Base-by-base conservation (phyloP, 2,888 invertebrate genomes). In the Meteorus cinctellus region DNA sequence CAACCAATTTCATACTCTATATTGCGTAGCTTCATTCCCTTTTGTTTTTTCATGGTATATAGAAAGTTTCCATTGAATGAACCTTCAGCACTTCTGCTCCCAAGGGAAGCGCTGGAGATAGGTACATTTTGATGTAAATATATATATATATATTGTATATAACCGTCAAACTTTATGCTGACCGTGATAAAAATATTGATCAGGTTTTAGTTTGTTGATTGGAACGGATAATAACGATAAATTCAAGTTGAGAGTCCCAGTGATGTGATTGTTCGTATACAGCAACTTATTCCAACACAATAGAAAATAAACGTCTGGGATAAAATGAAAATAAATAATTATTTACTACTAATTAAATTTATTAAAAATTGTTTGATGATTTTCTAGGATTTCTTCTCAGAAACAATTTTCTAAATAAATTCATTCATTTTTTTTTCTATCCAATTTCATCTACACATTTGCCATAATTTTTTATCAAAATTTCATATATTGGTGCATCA, bases 181-280 rank as follows among this genome's bases (percentile, higher is more conserved):
- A 36, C 12, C 19, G 65, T 41, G 34, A 41, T 65, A 34, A 24
- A 36, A 29, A 65, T 41, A 65, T 65, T 65, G 63, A 65, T 65
- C 12, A 41, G 36, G 12, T 10, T 63, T 41, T 34, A 55, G 36
- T 65, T 36, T 10, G 62, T 31, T 65, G 65, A 41, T 65, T 65
- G 36, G 34, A 65, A 10, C 16, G 5, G 8, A 65, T 34, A 31
- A 8, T 14, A 34, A 10, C 29, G 14, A 29, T 63, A n/a, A 63
- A 65, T 65, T 19, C 6, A 41, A n/a, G 19, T 34, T 31, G 65
- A 65, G 19, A 65, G 19, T 65, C 12, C 4, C 6, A 19, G n/a
- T 6, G 6, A 36, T 31, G 31, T 63, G 3, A 12, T 29, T 4
- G 10, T 63, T 29, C 14, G 2, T 3, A 8, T 27, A 34, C 0